Conservation (phyloP, 2,888 invertebrate species). For the Onthophagus sagittarius region DNA sequence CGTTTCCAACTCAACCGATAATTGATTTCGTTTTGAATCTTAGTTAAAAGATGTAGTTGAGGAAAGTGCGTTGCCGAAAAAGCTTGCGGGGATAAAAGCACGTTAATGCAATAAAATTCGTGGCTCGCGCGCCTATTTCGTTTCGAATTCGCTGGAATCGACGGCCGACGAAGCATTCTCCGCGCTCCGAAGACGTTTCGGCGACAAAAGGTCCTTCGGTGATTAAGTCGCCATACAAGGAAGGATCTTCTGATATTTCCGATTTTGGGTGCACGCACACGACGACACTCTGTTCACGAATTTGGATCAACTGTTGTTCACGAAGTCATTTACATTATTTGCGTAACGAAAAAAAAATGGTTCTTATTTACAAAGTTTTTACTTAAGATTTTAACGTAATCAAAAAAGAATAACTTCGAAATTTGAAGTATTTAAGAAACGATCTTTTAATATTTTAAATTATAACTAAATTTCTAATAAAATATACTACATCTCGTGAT, state of each 20-base stretch:
- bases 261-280: background rate
- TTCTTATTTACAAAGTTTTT: too few species aligned
- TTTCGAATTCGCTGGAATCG: constrained; percentile 32
- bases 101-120: constrained; percentile 32
- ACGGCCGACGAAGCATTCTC: background rate
- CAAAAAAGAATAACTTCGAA: too few species aligned
- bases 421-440: too few species aligned
- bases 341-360: too few species aligned
- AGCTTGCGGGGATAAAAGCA: constrained; percentile 23
- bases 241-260: background rate
- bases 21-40: too few species aligned
- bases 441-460: too few species aligned
- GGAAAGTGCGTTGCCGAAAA: background rate
- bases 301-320: background rate
- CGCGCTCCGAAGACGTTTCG: background rate
- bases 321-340: background rate
- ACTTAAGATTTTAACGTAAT: too few species aligned
- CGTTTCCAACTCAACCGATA: too few species aligned
- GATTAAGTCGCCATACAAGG: background rate
- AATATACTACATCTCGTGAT: too few species aligned
- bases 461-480: too few species aligned
- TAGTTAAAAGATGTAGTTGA: background rate
- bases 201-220: constrained; percentile 6
- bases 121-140: constrained; percentile 30
- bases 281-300: background rate